These are phyloP conservation scores for Ceratitis capitata DNA, from an alignment of 1,140 invertebrate genomes.

Conservation along the genomic window DNA sequence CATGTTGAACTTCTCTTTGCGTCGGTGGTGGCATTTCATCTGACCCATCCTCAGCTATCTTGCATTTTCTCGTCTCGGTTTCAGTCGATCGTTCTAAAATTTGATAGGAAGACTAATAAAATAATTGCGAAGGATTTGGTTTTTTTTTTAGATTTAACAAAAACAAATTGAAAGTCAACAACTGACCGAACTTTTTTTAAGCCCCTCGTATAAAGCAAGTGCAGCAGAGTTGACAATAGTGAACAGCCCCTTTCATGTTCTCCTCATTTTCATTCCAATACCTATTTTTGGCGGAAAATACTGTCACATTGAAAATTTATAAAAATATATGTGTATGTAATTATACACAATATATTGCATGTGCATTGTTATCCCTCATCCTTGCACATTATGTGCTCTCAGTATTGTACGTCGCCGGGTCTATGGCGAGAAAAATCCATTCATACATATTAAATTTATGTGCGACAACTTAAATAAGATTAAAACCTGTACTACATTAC, in stretches of 20 bases:
- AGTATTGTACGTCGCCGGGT: background rate
- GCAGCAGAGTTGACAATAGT: background rate
- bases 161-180: too few relatives aligned
- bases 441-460: background rate
- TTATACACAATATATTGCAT: background rate
- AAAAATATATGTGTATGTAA: background rate
- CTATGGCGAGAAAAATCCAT: background rate
- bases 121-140: too few relatives aligned
- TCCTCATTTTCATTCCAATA: background rate
- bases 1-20: too few relatives aligned
- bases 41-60: too few relatives aligned
- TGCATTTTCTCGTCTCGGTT: too few relatives aligned
- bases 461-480: constrained; percentile 12
- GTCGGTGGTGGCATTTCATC: too few relatives aligned
- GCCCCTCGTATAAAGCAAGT: too few relatives aligned
- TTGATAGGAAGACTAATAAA: too few relatives aligned
- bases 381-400: background rate
- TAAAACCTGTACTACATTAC: background rate
- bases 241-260: background rate
- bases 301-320: background rate
- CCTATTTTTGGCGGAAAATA: background rate
- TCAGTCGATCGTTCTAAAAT: too few relatives aligned
- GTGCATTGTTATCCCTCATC: background rate
- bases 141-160: too few relatives aligned
- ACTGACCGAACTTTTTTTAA: too few relatives aligned